Percentiles rank a stretch among this genome's conserved stretches.
Evolutionary conservation across 2,888 invertebrate genomes (phyloP).

Genomic region (Encarsia formosa): DNA sequence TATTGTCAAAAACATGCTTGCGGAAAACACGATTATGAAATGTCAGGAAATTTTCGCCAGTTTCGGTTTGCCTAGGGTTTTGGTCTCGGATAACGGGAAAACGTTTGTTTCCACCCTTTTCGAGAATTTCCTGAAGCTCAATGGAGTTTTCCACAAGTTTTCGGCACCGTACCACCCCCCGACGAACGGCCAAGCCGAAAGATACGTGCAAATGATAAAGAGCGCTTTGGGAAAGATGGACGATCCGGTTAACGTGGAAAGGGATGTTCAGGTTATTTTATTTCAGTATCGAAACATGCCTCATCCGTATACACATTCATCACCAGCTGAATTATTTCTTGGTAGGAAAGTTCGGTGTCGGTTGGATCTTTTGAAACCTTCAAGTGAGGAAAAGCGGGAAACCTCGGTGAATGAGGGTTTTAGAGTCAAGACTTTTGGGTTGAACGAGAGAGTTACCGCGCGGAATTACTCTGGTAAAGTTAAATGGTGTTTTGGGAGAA

Average conservation of each 20-base stretch:
- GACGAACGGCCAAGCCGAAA: slow-evolving; percentile 17
- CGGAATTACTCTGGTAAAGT: background rate
- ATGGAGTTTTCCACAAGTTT: slow-evolving; percentile 8
- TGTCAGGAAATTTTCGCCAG: slow-evolving; percentile 10
- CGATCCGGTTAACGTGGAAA: background rate
- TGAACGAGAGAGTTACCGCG: background rate
- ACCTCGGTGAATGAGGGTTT: background rate
- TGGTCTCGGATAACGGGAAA: slow-evolving; percentile 16
- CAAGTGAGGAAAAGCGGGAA: background rate
- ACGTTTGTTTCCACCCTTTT: background rate
- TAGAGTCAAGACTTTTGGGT: background rate
- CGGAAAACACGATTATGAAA: background rate
- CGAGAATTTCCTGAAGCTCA: slow-evolving; percentile 9
- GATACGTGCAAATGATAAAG: slow-evolving; percentile 19
- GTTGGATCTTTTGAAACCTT: slow-evolving; percentile 12
- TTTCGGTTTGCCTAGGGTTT: slow-evolving; percentile 11
- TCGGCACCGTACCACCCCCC: slow-evolving; percentile 19
- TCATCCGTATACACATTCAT: slow-evolving; percentile 1
- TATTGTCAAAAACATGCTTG: background rate
- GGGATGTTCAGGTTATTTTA: slow-evolving; percentile 9
- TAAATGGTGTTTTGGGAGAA: background rate
- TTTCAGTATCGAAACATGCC: slow-evolving; percentile 12
- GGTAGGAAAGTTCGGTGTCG: slow-evolving; percentile 11
- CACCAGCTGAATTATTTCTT: slow-evolving; percentile 18
- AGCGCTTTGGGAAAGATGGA: background rate